Conservation (phyloP, 2,113 vertebrate genomes). For the Anhinga anhinga region DNA sequence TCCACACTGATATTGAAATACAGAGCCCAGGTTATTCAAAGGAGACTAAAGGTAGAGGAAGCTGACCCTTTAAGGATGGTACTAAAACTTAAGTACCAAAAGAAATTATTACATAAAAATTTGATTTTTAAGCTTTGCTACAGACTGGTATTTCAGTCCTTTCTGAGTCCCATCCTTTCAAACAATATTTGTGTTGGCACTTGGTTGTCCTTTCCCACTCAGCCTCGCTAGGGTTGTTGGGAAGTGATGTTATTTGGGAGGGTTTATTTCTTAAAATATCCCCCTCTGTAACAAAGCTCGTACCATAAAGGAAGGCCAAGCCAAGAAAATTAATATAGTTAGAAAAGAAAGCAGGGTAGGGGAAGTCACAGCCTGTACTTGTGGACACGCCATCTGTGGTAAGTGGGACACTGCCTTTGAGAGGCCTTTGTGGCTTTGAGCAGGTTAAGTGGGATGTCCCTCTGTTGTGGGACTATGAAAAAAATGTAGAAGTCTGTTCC, state of each 20-base stretch:
- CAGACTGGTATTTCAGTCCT: neutral
- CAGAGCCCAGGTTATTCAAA: neutral
- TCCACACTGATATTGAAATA: neutral
- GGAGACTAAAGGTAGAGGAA: neutral
- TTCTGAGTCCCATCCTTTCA: neutral
- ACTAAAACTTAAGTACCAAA: neutral
- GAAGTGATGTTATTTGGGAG: neutral
- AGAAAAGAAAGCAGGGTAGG: neutral
- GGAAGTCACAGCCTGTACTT: neutral
- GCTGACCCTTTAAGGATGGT: neutral
- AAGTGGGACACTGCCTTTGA: neutral
- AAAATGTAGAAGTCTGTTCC: neutral
- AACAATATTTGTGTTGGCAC: neutral
- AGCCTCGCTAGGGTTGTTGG: neutral
- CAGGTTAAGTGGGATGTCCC: neutral
- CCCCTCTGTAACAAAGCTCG: neutral
- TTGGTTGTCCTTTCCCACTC: neutral
- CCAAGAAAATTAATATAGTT: neutral
- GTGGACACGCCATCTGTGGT: neutral
- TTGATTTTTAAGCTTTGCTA: neutral
- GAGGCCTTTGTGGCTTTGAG: neutral
- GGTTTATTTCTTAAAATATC: neutral
- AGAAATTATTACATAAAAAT: neutral
- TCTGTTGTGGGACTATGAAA: neutral
- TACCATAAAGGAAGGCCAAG: neutral